These are phyloP conservation scores for Tiphia femorata DNA, from an alignment of 2,888 invertebrate genomes.

Conservation along the genomic window DNA sequence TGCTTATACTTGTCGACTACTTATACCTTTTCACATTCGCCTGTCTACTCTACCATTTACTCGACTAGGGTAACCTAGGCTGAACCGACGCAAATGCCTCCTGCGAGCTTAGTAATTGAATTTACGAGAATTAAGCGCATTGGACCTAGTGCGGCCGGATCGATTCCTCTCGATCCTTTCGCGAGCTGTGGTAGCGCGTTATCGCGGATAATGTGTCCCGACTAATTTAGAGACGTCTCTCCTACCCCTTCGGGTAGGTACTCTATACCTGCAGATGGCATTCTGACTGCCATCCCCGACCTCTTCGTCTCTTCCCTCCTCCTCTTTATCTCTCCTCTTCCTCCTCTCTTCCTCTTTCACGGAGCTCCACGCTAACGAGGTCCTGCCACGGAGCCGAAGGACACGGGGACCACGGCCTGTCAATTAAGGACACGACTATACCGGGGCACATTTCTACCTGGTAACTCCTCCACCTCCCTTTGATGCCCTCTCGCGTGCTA, in stretches of 20 bases:
- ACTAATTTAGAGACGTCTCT: constrained; percentile 67
- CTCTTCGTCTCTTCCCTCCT: constrained; percentile 27
- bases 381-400: constrained; percentile 62
- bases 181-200: constrained; percentile 52
- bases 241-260: constrained; percentile 45
- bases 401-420: constrained; percentile 65
- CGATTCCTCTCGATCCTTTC: constrained; percentile 41
- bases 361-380: constrained; percentile 51
- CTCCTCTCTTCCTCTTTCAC: constrained; percentile 13
- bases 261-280: constrained; percentile 51
- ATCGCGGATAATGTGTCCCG: constrained; percentile 66
- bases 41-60: no score
- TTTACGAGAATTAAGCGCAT: constrained; percentile 41
- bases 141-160: constrained; percentile 28
- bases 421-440: constrained; percentile 68
- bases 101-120: constrained; percentile 33
- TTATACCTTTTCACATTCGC: no score
- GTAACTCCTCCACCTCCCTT: constrained; percentile 17
- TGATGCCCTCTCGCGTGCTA: background rate
- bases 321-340: constrained; percentile 7
- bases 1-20: no score
- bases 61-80: no score
- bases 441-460: constrained; percentile 66
- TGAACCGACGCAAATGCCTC: background rate
- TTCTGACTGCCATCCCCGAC: constrained; percentile 45